Percentiles rank a stretch among this genome's conserved stretches.
Conservation (phyloP, 2,888 invertebrate genomes). For the Torymus aiolomorphi region DNA sequence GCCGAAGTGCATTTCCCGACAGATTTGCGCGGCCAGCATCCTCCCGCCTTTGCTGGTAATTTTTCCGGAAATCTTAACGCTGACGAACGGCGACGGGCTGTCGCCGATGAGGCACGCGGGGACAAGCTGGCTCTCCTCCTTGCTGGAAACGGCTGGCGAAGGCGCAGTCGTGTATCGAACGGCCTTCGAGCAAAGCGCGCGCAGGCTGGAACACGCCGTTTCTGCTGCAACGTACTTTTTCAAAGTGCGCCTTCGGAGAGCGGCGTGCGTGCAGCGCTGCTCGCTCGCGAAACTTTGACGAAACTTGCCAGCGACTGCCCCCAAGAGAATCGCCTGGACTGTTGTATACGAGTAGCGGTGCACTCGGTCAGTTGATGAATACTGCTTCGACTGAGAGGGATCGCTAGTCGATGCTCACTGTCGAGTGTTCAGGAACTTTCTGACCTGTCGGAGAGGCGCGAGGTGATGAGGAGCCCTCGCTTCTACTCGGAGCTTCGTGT, state of each 20-base stretch:
- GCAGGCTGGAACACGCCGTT: constrained; percentile 3
- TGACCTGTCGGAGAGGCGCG: constrained; percentile 48
- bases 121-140: too few species aligned
- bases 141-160: too few species aligned
- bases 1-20: constrained; percentile 71
- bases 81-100: too few species aligned
- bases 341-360: too few species aligned
- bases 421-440: constrained; percentile 67
- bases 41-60: constrained; percentile 38
- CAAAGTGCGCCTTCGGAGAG: constrained; percentile 12
- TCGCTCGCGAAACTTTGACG: neutral
- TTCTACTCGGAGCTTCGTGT: too few species aligned
- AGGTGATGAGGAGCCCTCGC: too few species aligned
- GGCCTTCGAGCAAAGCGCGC: neutral
- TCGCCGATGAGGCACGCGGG: too few species aligned
- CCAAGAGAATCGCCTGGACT: too few species aligned
- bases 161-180: too few species aligned
- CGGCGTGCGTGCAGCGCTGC: too few species aligned
- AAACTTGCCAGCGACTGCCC: too few species aligned
- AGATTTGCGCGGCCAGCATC: constrained; percentile 70
- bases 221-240: constrained; percentile 42
- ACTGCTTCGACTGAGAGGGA: neutral
- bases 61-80: neutral
- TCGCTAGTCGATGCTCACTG: constrained; percentile 57
- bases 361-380: neutral